A percentile compares a stretch with the other conserved stretches of the same genome.
These are phyloP conservation scores for Drosophila yakuba DNA, from an alignment of 1,140 invertebrate species.

Conservation along the genomic window DNA sequence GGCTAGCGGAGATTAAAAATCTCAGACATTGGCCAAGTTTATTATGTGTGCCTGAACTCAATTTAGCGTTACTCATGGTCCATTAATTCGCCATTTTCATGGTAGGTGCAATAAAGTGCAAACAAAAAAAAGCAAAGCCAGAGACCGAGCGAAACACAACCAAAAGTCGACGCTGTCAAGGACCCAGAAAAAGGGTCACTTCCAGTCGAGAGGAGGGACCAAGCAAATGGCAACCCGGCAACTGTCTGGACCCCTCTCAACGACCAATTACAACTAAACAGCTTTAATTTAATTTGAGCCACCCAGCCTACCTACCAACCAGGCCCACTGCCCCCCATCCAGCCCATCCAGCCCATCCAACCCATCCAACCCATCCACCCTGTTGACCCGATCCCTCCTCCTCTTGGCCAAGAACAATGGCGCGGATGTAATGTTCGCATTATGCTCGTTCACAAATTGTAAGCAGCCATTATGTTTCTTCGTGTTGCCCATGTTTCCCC, in stretches of 20 bases:
- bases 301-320: conserved; percentile 35
- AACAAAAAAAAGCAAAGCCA: conserved; percentile 32
- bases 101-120: conserved; percentile 66
- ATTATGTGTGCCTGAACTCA: conserved; percentile 67
- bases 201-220: conserved; percentile 39
- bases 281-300: conserved; percentile 82
- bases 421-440: conserved; percentile 83
- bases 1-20: conserved; percentile 55
- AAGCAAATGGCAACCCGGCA: conserved; percentile 4
- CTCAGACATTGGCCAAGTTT: conserved; percentile 61
- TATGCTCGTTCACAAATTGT: conserved; percentile 83
- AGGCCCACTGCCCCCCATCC: not conserved
- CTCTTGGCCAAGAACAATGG: conserved; percentile 68
- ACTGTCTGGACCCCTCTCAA: conserved; percentile 67
- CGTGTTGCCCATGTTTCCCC: conserved; percentile 69
- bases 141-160: conserved; percentile 10
- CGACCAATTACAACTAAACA: conserved; percentile 82
- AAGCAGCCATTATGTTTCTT: conserved; percentile 83
- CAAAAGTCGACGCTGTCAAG: conserved; percentile 45
- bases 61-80: conserved; percentile 78
- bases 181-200: conserved; percentile 70
- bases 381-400: conserved; percentile 2
- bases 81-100: conserved; percentile 80
- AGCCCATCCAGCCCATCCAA: not conserved
- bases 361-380: not conserved